Conservation (phyloP, 2,888 invertebrate genomes). For the Drosophila neonasuta region DNA sequence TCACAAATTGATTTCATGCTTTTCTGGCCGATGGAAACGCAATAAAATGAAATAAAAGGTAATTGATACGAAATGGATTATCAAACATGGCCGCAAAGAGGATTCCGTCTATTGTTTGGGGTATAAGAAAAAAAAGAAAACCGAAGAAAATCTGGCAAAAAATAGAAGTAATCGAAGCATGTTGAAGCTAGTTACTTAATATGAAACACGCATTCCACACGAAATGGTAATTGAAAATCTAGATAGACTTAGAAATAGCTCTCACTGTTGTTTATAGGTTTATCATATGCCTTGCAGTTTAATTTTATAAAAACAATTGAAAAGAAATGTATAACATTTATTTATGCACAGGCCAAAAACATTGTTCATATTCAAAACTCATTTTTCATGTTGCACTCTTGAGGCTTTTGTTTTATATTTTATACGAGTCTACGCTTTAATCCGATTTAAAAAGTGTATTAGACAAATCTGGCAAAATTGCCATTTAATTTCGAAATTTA, state of each 20-base stretch:
- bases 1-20: conserved; percentile 33
- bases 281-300: neutral
- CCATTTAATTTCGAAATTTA: conserved; percentile 45
- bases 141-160: neutral
- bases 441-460: conserved; percentile 3
- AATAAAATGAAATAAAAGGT: conserved; percentile 32
- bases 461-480: conserved; percentile 27
- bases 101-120: conserved; percentile 1
- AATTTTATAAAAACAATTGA: neutral
- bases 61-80: conserved; percentile 37
- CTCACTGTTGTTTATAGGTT: neutral
- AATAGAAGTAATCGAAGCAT: neutral
- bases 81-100: neutral
- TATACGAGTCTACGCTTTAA: conserved; percentile 1
- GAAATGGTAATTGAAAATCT: neutral
- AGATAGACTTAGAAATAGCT: neutral
- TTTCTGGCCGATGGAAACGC: conserved; percentile 7
- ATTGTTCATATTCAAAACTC: conserved; percentile 12
- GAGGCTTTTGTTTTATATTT: neutral
- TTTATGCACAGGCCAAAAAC: neutral
- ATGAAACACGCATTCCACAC: neutral
- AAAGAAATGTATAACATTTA: neutral
- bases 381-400: conserved; percentile 17
- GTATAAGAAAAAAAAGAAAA: neutral
- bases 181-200: neutral